Evolutionary conservation across 1,140 invertebrate species (phyloP).

Genomic region (Bombus haemorrhoidalis): DNA sequence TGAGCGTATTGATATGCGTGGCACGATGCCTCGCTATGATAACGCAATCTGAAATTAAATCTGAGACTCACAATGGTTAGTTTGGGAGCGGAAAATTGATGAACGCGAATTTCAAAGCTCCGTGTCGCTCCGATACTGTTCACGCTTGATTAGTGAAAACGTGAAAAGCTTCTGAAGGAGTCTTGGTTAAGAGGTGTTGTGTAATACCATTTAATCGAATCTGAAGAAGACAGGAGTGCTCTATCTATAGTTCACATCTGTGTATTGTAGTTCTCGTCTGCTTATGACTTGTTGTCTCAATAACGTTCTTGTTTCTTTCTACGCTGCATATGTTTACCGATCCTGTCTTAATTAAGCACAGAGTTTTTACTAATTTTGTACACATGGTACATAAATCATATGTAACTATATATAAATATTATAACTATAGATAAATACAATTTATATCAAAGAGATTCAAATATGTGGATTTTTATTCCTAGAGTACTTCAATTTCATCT

Average conservation of each 20-base stretch:
- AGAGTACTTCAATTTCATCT: background rate
- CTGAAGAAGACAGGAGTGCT: background rate
- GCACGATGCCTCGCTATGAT: background rate
- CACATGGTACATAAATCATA: too few species aligned
- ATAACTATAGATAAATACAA: background rate
- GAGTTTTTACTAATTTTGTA: background rate
- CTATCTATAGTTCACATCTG: background rate
- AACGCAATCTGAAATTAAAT: slow-evolving; percentile 58
- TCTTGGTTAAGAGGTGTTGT: background rate
- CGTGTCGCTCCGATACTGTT: too few species aligned
- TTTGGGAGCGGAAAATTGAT: slow-evolving; percentile 1
- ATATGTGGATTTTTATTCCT: background rate
- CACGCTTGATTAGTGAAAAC: background rate
- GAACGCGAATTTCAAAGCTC: background rate
- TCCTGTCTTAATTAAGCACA: background rate
- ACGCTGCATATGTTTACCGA: too few species aligned
- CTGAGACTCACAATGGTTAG: slow-evolving; percentile 40
- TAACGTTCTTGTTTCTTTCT: background rate
- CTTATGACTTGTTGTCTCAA: background rate
- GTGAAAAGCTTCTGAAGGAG: background rate
- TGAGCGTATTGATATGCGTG: background rate
- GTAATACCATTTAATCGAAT: background rate
- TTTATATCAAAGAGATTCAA: background rate
- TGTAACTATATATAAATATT: too few species aligned
- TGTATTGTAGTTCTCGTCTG: background rate